These are phyloP conservation scores for Microcebus griseorufus DNA, from an alignment of 2,113 vertebrate genomes.

Conservation along the genomic window DNA sequence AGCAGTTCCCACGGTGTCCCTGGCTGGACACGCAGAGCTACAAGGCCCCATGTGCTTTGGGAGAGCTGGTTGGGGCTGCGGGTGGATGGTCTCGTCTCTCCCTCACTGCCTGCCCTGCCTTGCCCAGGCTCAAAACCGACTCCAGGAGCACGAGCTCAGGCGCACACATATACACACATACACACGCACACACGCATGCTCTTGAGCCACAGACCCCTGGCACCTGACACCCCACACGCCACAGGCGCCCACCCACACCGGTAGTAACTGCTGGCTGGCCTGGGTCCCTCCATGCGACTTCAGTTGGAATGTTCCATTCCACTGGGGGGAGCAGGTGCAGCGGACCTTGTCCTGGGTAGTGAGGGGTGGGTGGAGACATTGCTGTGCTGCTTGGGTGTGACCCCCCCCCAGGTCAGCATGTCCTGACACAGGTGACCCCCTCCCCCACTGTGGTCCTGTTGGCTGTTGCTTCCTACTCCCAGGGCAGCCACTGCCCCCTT, in stretches of 20 bases:
- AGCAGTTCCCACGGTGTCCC: not conserved
- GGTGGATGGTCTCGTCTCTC: too few relatives aligned
- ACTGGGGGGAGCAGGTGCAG: not conserved
- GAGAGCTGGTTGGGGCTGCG: not conserved
- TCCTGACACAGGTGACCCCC: not conserved
- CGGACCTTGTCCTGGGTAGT: not conserved
- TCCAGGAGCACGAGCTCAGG: not conserved
- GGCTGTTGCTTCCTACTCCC: not conserved
- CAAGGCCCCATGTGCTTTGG: too few relatives aligned
- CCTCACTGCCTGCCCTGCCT: not conserved
- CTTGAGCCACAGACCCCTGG: not conserved
- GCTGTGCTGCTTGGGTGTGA: not conserved
- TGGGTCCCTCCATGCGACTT: not conserved
- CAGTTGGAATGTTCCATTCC: slow-evolving; percentile 50
- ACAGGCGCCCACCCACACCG: not conserved
- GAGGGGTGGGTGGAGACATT: not conserved
- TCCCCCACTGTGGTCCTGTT: fast-evolving
- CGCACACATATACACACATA: too few relatives aligned
- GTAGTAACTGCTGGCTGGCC: not conserved
- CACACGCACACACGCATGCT: too few relatives aligned
- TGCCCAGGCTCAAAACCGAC: not conserved
- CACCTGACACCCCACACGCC: not conserved
- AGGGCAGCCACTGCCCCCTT: not conserved
- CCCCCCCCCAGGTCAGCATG: not conserved
- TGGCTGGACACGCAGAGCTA: not conserved